Conservation (phyloP, 2,797 vertebrate species). For the Gallinago solitaria region DNA sequence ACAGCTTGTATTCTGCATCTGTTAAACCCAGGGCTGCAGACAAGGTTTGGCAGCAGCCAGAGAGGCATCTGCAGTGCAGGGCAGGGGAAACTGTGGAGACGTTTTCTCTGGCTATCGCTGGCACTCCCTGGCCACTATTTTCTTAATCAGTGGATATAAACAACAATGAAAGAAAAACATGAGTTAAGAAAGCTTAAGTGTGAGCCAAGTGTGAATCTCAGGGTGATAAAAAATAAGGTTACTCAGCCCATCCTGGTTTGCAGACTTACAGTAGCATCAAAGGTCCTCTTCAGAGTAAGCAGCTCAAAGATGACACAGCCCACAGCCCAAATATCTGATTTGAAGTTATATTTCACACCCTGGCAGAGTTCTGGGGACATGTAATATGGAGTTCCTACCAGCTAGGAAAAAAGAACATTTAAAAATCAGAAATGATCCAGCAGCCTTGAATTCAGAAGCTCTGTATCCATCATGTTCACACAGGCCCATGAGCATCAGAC, state of each 20-base stretch:
- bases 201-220: background rate
- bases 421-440: slow-evolving; percentile 4
- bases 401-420: slow-evolving; percentile 78
- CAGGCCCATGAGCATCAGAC: background rate
- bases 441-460: background rate
- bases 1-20: background rate
- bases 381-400: slow-evolving; percentile 98
- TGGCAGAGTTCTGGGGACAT: slow-evolving; percentile 99
- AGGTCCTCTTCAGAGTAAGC: slow-evolving; percentile 94
- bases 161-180: background rate
- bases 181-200: background rate
- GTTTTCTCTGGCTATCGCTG: background rate
- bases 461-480: background rate
- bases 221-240: background rate
- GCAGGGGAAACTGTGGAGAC: background rate
- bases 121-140: background rate
- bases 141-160: background rate
- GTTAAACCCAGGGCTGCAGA: background rate
- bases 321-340: slow-evolving; percentile 99
- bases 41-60: background rate
- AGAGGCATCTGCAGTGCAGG: background rate
- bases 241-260: background rate
- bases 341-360: slow-evolving; percentile 97
- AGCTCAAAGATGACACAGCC: slow-evolving; percentile 96
- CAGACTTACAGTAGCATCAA: slow-evolving; percentile 93